phyloP scores from a whole-genome alignment of 2,113 vertebrate species.

The Nothocercus nigrocapillus region DNA sequence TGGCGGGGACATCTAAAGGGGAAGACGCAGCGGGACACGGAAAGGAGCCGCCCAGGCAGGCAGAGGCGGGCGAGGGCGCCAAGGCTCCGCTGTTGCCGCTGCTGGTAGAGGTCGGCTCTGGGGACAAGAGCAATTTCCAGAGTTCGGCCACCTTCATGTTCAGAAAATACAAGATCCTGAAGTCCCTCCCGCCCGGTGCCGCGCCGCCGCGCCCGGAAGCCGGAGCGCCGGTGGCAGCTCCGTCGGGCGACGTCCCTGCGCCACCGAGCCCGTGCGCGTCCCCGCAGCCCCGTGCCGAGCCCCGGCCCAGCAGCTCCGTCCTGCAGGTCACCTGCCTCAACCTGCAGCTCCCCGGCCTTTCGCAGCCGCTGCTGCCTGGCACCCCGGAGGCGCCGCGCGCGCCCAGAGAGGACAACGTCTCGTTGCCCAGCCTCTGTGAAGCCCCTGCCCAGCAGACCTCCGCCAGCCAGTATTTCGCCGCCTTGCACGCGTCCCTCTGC shows the following conservation, averaged over 20 bases:
- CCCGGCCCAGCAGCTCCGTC: constrained; percentile 34
- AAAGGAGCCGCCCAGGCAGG: neutral
- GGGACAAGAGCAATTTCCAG: constrained; percentile 66
- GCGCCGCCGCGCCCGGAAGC: rapidly evolving
- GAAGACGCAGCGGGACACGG: neutral
- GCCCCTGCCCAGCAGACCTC: neutral
- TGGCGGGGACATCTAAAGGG: rapidly evolving
- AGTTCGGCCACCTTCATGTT: constrained; percentile 78
- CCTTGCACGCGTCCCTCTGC: constrained; percentile 85
- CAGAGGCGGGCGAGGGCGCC: rapidly evolving
- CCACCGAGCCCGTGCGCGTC: rapidly evolving
- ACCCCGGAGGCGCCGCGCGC: neutral
- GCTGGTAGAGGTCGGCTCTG: neutral
- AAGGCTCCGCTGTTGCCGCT: rapidly evolving
- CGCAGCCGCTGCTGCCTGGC: neutral
- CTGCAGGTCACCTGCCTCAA: constrained; percentile 70
- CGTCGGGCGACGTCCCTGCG: neutral
- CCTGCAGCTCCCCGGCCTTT: constrained; percentile 32
- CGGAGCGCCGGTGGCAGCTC: rapidly evolving
- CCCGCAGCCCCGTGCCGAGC: neutral
- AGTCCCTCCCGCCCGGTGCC: rapidly evolving
- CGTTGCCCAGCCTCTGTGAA: neutral
- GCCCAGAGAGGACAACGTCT: neutral
- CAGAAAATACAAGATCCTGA: constrained; percentile 78
- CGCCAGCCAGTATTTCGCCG: constrained; percentile 77